Conservation (phyloP, 2,888 invertebrate genomes). For the Colostygia pectinataria region DNA sequence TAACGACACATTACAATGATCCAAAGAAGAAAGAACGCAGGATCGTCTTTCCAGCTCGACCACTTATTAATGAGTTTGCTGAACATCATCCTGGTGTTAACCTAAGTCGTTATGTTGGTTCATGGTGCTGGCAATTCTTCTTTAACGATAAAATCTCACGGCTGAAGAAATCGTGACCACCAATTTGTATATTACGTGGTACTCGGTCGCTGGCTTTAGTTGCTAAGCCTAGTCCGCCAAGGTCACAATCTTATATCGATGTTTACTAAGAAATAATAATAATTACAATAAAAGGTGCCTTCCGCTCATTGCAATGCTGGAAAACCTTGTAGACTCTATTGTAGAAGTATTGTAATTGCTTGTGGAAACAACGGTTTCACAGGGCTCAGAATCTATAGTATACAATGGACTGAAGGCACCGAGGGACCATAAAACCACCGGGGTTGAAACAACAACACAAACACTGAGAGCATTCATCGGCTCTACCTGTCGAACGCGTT, state of each 20-base stretch:
- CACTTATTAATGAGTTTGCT: neutral
- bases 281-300: slow-evolving; percentile 42
- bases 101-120: neutral
- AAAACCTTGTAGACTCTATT: slow-evolving; percentile 30
- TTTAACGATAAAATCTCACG: slow-evolving; percentile 22
- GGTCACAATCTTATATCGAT: slow-evolving; percentile 58
- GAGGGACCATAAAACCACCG: slow-evolving; percentile 26
- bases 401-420: slow-evolving; percentile 29
- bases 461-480: slow-evolving; percentile 30
- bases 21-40: too few species aligned
- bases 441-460: slow-evolving; percentile 25
- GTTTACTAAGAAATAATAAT: slow-evolving; percentile 63
- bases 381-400: slow-evolving; percentile 35
- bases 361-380: slow-evolving; percentile 42
- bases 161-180: slow-evolving; percentile 60
- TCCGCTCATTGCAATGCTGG: slow-evolving; percentile 40
- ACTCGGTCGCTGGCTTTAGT: slow-evolving; percentile 58
- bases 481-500: slow-evolving; percentile 60
- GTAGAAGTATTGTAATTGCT: slow-evolving; percentile 37
- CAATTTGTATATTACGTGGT: slow-evolving; percentile 66
- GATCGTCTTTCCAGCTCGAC: slow-evolving; percentile 3
- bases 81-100: neutral
- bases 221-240: slow-evolving; percentile 66
- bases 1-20: slow-evolving; percentile 20
- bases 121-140: slow-evolving; percentile 3